Conservation (phyloP, 2,113 vertebrate genomes). For the Pheucticus melanocephalus region DNA sequence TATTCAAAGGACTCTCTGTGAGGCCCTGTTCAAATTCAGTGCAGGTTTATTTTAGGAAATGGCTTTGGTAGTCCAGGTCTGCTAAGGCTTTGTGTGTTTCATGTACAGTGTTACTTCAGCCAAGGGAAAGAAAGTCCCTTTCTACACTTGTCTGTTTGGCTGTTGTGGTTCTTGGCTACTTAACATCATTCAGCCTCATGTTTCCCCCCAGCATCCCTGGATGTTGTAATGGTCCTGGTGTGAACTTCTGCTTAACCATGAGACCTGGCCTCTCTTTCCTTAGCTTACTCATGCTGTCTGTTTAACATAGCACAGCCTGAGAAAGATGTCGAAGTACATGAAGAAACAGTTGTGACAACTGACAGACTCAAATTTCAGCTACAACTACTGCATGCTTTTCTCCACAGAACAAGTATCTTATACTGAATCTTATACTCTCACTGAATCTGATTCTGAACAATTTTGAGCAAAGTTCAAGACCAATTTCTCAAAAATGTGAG, state of each 20-base stretch:
- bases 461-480: neutral
- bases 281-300: neutral
- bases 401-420: neutral
- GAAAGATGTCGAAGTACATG: neutral
- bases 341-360: neutral
- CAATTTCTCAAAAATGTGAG: neutral
- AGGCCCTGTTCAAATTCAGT: neutral
- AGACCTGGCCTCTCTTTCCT: neutral
- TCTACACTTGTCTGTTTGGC: neutral
- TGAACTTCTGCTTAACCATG: neutral
- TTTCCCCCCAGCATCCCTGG: neutral
- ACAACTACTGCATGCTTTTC: neutral
- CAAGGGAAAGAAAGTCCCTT: neutral
- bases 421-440: neutral
- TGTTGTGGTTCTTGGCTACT: neutral
- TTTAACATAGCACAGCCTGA: neutral
- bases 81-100: neutral
- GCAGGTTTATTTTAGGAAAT: neutral
- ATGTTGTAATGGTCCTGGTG: neutral
- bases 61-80: neutral
- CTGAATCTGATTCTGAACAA: neutral
- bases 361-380: neutral
- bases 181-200: neutral
- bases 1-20: neutral
- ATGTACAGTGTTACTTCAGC: neutral